Percentiles rank a stretch among this genome's conserved stretches.
These are phyloP conservation scores for Hapalemur alaotrensis DNA, from an alignment of 2,797 vertebrate genomes.

Conservation along the genomic window DNA sequence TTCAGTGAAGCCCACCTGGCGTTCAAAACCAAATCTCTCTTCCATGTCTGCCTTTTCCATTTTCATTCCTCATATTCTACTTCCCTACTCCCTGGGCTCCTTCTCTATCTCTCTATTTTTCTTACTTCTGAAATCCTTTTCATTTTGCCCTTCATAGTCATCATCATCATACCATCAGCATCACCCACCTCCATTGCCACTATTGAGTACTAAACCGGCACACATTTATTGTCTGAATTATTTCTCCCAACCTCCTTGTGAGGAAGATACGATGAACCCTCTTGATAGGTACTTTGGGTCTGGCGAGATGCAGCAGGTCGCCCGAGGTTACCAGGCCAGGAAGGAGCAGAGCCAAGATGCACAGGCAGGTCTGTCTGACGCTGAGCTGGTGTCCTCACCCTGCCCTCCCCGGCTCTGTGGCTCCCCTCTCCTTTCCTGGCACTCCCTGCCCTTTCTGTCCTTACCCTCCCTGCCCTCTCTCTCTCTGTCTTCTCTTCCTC, in stretches of 20 bases:
- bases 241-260: not conserved
- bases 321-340: not conserved
- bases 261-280: not conserved
- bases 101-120: not conserved
- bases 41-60: not conserved
- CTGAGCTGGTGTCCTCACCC: not conserved
- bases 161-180: not conserved
- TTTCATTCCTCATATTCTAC: not conserved
- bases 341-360: not conserved
- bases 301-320: not conserved
- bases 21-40: not conserved
- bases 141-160: not conserved
- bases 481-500: not conserved
- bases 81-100: not conserved
- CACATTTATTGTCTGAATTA: not conserved
- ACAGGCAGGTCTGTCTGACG: not conserved
- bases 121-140: not conserved
- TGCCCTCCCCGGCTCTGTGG: accelerated
- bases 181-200: not conserved
- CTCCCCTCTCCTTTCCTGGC: not conserved
- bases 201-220: not conserved
- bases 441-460: not conserved
- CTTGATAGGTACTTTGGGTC: not conserved
- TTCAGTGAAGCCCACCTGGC: not conserved
- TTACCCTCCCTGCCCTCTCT: not conserved